Evolutionary conservation across 2,888 invertebrate species (phyloP), one percentile per base, ranked within the genome.

Genomic region (Eupithecia vulgata): DNA sequence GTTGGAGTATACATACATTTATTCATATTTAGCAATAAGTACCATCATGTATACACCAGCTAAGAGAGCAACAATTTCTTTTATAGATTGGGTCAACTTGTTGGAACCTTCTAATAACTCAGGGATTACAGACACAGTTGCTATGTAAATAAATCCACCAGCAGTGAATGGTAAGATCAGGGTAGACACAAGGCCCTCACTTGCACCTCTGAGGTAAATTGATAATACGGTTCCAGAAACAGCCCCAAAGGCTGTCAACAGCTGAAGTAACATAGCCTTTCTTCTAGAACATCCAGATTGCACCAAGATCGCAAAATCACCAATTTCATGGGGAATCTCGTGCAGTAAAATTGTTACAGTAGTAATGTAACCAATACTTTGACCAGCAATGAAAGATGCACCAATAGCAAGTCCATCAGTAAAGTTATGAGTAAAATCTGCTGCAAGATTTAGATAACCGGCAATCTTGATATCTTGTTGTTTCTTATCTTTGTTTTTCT

Each of bases 91-190:
- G 85, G 96, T 95, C 71, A 99, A 95, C 85, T 97, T 97, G 48
- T 72, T 96, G n/a, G 96, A 96, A 84, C 99, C 98, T 87, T 98
- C 97, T 79, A 99, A 95, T 66, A 99, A 95, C 92, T 99, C 99
- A 12, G 99, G 99, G 86, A 99, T 98, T 34, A 99, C 99, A 78
- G 99, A 99, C 0, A 99, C 99, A 25, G 99, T 98, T 30, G 99
- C 99, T 83, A 99, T 99, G 90, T 99, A 99, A 89, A 99, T 99
- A 88, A 99, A 99, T n/a, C 99, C 99, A 78, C 98, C 99, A 62
- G 99, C 99, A 35, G 99, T 99, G 84, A 99, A 99, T 17, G 99
- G 99, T 72, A 99, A 94, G 70, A 99, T 97, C 96, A 99, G 98
- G 8, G 96, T 95, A 13, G 97, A 96, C 1, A 98, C 97, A 76